Evolutionary conservation across 2,797 vertebrate genomes (phyloP), one percentile per base, ranked within the genome.

Genomic region (Channa striata): DNA sequence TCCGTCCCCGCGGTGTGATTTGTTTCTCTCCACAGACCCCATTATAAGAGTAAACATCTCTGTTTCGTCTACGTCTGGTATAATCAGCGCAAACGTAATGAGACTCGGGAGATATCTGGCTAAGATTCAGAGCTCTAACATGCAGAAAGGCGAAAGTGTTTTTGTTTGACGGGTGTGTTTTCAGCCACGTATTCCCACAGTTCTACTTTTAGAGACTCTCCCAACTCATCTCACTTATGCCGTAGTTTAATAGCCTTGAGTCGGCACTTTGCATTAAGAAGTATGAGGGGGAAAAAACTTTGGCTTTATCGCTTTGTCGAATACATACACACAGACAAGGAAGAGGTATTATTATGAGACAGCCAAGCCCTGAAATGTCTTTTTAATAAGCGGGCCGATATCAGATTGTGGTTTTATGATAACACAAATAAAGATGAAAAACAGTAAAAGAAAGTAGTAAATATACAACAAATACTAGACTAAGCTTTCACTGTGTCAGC

Each of bases 21-120:
- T 60, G 37, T 48, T 64, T 74, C 73, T 43, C 75, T 85, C 79
- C 39, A 4, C 70, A 72, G 84, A 80, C 34, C 8, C 72, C 54
- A 74, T 83, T 81, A 78, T 67, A 77, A 11, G 56, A 82, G 79
- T 65, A 77, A 87, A 88, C 81, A 78, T 84, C 78, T 80, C 58
- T 57, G 75, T 79, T 83, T 78, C 5, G 20, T 74, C 7, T 67
- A 49, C 17, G 74, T 67, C 72, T 59, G 46, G 6, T 72, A 14
- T 7, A 44, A 80, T 80, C 78, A 72, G 78, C 77, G 1, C 46
- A 2, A 13, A 58, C 40, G 19, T 87, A 92, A 90, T 66, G 78
- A 89, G 88, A 67, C 86, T 75, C 89, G 0, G 69, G 91, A 91
- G 90, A 83, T 56, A 66, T 68, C 54, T 7, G 44, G 57, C 59